Evolutionary conservation across 2,113 vertebrate species (phyloP), one percentile per base, ranked within the genome.

Genomic region (Halcyon senegalensis): DNA sequence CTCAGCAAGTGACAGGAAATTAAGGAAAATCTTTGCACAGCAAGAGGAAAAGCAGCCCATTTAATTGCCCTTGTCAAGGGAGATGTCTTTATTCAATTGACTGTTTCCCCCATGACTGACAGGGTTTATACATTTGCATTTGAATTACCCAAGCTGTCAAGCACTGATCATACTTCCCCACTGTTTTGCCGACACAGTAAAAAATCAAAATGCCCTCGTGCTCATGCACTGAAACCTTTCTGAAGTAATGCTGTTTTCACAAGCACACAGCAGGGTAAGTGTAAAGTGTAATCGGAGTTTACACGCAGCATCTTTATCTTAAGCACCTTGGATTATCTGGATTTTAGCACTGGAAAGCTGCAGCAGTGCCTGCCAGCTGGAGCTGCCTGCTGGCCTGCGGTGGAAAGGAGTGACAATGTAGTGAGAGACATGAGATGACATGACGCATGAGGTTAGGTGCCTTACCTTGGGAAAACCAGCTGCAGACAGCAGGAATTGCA

Each of bases 1-100:
- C 94, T 58, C 76, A 84, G 90, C 81, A 31, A 92, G 44, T 46
- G 66, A 62, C 58, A 46, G 72, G 51, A 90, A 88, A 93, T 80
- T 35, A 63, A 69, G 55, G 84, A 66, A 94, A 90, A 81, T 81
- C 89, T 91, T 92, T 50, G 13, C 13, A 0, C 87, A 74, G 80
- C 50, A 62, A 50, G 84, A 94, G 25, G 62, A 87, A 92, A 94
- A 81, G 39, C 80, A 62, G 24, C 59, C 84, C 66, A 55, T 79
- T 94, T 96, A 94, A 96, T 96, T 94, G 73, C 63, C 84, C 69
- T n/a, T 95, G 94, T 91, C 94, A 87, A 66, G 84, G 66, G 69
- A 93, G 31, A 84, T 2, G n/a, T 89, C 94, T 96, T 89, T 79
- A 56, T 93, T 96, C 95, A 94, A 95, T 89, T 92, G 70, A 62